Evolutionary conservation across 2,113 vertebrate species (phyloP).

Genomic region (Nothocercus nigrocapillus): DNA sequence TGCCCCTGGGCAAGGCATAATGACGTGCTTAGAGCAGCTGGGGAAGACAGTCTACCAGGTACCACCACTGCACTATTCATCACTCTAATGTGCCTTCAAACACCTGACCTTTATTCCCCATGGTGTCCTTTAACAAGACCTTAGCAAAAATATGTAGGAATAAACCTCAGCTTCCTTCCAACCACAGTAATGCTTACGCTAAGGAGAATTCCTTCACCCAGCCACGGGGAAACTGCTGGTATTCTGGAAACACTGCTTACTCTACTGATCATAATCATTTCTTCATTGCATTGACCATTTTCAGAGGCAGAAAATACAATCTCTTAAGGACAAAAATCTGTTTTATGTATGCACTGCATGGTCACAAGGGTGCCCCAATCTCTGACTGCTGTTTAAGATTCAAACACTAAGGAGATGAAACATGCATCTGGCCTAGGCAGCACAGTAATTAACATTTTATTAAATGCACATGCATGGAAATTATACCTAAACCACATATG

Average conservation of each 20-base stretch:
- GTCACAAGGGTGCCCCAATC: neutral
- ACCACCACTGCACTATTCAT: neutral
- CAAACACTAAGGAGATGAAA: neutral
- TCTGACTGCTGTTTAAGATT: neutral
- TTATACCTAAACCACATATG: neutral
- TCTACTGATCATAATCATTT: neutral
- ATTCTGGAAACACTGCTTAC: neutral
- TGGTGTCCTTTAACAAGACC: neutral
- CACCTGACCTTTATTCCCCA: neutral
- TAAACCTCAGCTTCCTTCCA: neutral
- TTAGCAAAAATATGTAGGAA: neutral
- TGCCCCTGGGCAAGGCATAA: neutral
- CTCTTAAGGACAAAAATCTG: neutral
- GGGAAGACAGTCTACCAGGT: neutral
- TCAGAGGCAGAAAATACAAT: neutral
- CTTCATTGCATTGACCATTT: neutral
- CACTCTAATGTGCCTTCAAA: neutral
- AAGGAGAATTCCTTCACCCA: neutral
- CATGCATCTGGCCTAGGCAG: neutral
- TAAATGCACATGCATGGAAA: neutral
- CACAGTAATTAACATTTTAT: neutral
- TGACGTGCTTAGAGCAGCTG: fast-evolving
- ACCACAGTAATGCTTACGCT: neutral
- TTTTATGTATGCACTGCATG: neutral
- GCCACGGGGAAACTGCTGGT: neutral